These are phyloP conservation scores for Tenodera sinensis DNA, from an alignment of 2,888 invertebrate species.

Conservation along the genomic window DNA sequence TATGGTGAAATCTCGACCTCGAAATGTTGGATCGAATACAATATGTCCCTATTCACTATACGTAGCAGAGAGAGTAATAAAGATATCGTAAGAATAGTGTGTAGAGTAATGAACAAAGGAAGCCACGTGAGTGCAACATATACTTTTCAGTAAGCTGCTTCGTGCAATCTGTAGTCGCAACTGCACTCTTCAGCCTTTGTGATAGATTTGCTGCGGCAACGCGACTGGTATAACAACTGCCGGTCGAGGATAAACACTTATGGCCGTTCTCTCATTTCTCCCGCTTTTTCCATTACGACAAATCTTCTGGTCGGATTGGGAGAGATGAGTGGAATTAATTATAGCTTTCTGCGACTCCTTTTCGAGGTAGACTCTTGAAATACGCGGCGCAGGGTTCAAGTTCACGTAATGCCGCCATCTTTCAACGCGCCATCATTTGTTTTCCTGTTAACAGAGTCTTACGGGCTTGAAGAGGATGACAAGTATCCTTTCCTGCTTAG, in stretches of 20 bases:
- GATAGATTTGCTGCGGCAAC: background rate
- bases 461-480: background rate
- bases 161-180: too few relatives aligned
- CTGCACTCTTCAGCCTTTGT: too few relatives aligned
- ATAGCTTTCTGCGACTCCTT: background rate
- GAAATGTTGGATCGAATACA: too few relatives aligned
- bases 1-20: too few relatives aligned
- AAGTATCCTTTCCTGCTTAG: background rate
- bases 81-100: too few relatives aligned
- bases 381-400: background rate
- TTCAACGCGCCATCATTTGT: background rate
- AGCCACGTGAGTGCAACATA: too few relatives aligned
- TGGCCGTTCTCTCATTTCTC: background rate
- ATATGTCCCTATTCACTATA: too few relatives aligned
- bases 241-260: background rate
- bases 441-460: background rate
- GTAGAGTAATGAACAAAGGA: too few relatives aligned
- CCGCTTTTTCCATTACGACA: background rate
- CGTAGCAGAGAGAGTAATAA: too few relatives aligned
- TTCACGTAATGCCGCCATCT: background rate
- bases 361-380: background rate
- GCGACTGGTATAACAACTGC: background rate
- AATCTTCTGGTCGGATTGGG: background rate
- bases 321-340: background rate
- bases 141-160: too few relatives aligned